Conservation (phyloP, 2,797 vertebrate genomes). For the Myotis vivesi region DNA sequence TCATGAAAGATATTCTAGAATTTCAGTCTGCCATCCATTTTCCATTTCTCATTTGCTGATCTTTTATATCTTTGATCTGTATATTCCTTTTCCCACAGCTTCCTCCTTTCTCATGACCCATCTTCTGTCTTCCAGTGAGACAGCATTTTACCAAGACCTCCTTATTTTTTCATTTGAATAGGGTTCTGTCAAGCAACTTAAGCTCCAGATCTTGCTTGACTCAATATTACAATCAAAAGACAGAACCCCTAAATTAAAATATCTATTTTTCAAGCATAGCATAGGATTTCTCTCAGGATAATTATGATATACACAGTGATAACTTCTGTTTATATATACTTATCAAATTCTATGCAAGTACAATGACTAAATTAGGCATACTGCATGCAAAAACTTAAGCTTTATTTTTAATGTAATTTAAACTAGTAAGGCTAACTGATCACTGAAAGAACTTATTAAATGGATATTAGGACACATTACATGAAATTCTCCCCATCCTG, state of each 20-base stretch:
- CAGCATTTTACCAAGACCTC: neutral
- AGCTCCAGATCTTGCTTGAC: neutral
- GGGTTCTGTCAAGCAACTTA: slow-evolving; percentile 39
- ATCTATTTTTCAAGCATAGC: slow-evolving; percentile 17
- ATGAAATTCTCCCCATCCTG: neutral
- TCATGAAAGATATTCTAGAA: slow-evolving; percentile 8
- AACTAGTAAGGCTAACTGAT: slow-evolving; percentile 45
- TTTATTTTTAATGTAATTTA: slow-evolving; percentile 45
- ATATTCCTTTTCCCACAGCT: neutral
- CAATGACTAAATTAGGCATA: slow-evolving; percentile 40
- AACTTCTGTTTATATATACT: neutral
- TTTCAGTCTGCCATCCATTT: neutral
- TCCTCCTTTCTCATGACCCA: neutral
- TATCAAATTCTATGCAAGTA: slow-evolving; percentile 37
- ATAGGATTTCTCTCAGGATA: neutral
- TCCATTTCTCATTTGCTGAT: slow-evolving; percentile 39
- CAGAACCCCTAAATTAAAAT: slow-evolving; percentile 1
- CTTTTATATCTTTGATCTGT: slow-evolving; percentile 47
- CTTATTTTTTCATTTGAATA: slow-evolving; percentile 23
- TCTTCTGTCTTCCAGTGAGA: slow-evolving; percentile 23
- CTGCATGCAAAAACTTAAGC: neutral
- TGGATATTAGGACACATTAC: neutral
- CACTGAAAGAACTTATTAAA: neutral
- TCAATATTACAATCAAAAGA: slow-evolving; percentile 35
- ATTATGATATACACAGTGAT: neutral